Conservation (phyloP, 64 coral and sea anemone genomes). For the Anthopleura sola region DNA sequence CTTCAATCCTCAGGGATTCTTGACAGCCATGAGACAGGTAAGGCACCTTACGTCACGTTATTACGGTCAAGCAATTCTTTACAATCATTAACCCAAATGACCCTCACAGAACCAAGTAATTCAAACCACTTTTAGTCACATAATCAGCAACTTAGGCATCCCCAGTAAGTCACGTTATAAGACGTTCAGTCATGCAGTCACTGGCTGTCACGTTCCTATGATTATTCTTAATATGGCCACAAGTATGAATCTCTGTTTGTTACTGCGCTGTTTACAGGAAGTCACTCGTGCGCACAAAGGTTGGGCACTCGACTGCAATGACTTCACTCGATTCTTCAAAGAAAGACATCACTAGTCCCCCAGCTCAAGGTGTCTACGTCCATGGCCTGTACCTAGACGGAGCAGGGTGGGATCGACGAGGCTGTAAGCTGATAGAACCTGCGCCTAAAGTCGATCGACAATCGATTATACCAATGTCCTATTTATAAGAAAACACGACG, state of each 20-base stretch:
- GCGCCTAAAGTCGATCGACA: constrained; percentile 89
- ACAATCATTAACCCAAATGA: no score
- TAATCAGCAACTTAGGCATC: no score
- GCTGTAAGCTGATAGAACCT: constrained; percentile 86
- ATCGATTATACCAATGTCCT: constrained; percentile 92
- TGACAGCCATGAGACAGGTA: constrained; percentile 97
- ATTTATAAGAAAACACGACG: constrained; percentile 95
- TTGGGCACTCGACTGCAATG: constrained; percentile 94
- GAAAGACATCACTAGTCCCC: constrained; percentile 84
- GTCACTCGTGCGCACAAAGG: constrained; percentile 98
- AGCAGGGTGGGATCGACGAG: constrained; percentile 92
- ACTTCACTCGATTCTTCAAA: constrained; percentile 91
- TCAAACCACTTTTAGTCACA: no score
- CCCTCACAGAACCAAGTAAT: no score
- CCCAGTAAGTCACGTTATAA: no score
- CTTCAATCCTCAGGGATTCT: constrained; percentile 96
- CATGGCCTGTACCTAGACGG: constrained; percentile 89
- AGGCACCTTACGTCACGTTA: background rate
- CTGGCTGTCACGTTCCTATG: background rate
- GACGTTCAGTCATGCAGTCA: background rate
- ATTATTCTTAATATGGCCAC: background rate
- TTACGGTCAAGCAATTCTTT: no score
- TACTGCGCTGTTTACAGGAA: constrained; percentile 56
- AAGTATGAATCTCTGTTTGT: background rate
- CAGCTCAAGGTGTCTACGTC: constrained; percentile 93